Base-by-base conservation (phyloP, 92 coral and sea anemone species). In the Scolanthus callimorphus region DNA sequence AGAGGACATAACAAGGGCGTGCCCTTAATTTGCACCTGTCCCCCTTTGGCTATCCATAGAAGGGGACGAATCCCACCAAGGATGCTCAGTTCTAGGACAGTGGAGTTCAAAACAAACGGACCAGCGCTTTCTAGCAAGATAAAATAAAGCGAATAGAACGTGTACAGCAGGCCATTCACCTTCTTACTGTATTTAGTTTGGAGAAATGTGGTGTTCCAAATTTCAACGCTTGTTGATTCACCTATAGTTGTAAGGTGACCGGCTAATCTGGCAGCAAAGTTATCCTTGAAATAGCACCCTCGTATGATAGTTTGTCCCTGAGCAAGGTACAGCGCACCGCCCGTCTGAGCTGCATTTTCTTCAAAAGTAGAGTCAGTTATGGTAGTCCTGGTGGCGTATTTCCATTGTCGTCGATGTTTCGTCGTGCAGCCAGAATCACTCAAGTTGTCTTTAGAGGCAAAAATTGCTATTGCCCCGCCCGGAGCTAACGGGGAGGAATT, bases 61-160 rank as follows among this genome's bases (percentile, higher is more conserved):
- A 30, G 11, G 71, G 69, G 10, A 4, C 68, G 61, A 0, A 70
- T 31, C 13, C 55, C 66, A 31, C 39, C 49, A 4, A 57, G 62
- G 15, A 68, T 41, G 12, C 41, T 60, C 6, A 78, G 29, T 3
- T 24, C 29, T 2, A 79, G 44, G 4, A 31, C 25, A 3, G 87
- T 61, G 1, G 49, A 48, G 10, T 43, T 31, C 6, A 82, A 31
- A 21, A 58, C 23, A 13, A 86, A 59, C 8, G 85, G 80, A 4
- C 85, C 89, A 20, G 39, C 39, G 23, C 95, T 77, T 17, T 86
- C 67, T 1, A 85, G 66, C 22, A 59, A 57, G 50, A 86, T 59
- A 17, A 85, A 82, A 28, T n/a, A n/a, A n/a, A n/a, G n/a, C n/a
- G n/a, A n/a, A n/a, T n/a, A n/a, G n/a, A n/a, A n/a, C n/a, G n/a